A percentile compares a stretch with the other conserved stretches of the same genome.
Conservation (phyloP, 2,888 invertebrate species). For the Cotesia congregata region DNA sequence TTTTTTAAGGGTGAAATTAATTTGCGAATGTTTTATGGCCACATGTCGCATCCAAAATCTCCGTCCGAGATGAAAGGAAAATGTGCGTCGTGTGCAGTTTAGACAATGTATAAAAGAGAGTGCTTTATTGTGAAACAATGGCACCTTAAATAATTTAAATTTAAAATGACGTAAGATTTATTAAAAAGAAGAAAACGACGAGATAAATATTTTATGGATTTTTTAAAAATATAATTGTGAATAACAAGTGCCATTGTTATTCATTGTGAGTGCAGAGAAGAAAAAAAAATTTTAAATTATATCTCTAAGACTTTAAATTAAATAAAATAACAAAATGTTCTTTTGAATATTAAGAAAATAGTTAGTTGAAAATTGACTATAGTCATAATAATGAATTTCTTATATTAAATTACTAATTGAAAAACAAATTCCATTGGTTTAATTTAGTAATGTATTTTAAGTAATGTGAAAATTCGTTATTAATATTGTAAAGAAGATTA, state of each 20-base stretch:
- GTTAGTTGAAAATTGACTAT: background rate
- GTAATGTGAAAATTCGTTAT: background rate
- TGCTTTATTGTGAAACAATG: slow-evolving; percentile 1
- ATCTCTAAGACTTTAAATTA: background rate
- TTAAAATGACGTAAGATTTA: background rate
- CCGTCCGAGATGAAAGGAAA: slow-evolving; percentile 38
- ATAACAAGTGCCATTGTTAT: slow-evolving; percentile 20
- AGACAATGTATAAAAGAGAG: slow-evolving; percentile 1
- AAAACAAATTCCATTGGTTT: background rate
- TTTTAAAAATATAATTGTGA: background rate
- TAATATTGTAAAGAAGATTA: background rate
- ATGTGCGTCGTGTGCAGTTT: slow-evolving; percentile 23
- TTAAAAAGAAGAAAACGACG: background rate
- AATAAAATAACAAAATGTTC: background rate
- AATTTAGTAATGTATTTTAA: background rate
- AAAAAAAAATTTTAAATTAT: slow-evolving; percentile 3
- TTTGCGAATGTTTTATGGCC: slow-evolving; percentile 3
- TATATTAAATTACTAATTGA: background rate
- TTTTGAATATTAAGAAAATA: background rate
- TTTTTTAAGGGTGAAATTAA: slow-evolving; percentile 10
- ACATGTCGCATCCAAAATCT: slow-evolving; percentile 21
- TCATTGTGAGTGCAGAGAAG: slow-evolving; percentile 34
- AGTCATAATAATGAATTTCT: background rate
- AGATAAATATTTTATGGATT: background rate
- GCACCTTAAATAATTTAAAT: slow-evolving; percentile 9